These are phyloP conservation scores for Papilio xuthus DNA, from an alignment of 1,140 invertebrate species.

Conservation along the genomic window DNA sequence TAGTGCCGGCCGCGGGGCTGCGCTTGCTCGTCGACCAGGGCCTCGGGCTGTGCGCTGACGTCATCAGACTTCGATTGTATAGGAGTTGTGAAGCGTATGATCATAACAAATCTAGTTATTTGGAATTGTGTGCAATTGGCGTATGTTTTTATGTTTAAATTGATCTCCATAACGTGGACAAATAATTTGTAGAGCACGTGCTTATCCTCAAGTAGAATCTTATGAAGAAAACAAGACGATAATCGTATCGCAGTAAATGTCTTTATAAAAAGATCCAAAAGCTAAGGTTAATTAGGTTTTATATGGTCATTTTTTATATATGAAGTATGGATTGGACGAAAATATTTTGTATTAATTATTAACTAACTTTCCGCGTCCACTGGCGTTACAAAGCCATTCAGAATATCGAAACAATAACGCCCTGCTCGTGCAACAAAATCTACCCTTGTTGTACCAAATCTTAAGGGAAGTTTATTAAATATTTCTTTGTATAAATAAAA, in stretches of 20 bases:
- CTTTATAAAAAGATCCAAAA: too few species aligned
- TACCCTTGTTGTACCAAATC: neutral
- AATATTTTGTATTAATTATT: neutral
- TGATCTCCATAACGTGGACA: neutral
- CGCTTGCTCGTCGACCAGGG: neutral
- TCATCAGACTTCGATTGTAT: neutral
- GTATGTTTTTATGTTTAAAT: neutral
- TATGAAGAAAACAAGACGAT: too few species aligned
- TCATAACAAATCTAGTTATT: neutral
- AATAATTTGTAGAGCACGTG: neutral
- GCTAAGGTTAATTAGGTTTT: too few species aligned
- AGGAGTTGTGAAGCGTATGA: neutral
- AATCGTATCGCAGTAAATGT: too few species aligned
- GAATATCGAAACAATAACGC: neutral
- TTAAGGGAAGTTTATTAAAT: neutral
- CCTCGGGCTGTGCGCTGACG: neutral
- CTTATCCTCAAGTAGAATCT: neutral
- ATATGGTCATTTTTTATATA: too few species aligned
- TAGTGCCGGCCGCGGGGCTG: neutral
- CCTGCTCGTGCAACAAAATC: neutral
- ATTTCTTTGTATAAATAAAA: conserved; percentile 14
- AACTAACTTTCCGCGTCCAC: neutral
- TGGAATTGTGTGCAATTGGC: neutral
- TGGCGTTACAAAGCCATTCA: neutral
- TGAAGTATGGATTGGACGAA: too few species aligned